Conservation (phyloP, 1,140 invertebrate genomes). For the Neodiprion fabricii region DNA sequence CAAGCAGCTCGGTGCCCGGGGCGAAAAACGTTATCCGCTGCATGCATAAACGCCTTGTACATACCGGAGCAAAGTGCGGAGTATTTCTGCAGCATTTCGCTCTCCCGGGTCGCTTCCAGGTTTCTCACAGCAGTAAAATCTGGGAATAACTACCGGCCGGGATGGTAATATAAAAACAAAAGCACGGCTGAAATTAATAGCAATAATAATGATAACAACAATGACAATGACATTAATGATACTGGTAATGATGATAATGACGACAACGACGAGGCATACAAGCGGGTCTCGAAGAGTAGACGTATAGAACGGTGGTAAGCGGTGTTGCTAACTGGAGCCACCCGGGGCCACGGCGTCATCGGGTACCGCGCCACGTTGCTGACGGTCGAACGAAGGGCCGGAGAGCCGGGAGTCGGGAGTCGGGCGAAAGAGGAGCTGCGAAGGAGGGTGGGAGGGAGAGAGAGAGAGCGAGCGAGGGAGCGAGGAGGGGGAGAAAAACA, state of each 20-base stretch:
- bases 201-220: constrained; percentile 43
- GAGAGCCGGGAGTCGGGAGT: background rate
- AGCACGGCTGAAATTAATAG: constrained; percentile 50
- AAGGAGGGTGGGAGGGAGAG: constrained; percentile 20
- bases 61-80: background rate
- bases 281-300: background rate
- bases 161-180: constrained; percentile 39
- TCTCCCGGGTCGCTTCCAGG: background rate
- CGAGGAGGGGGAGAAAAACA: constrained; percentile 37
- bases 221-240: constrained; percentile 44
- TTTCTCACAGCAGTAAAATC: constrained; percentile 51
- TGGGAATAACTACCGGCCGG: constrained; percentile 39
- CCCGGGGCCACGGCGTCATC: constrained; percentile 29
- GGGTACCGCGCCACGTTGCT: constrained; percentile 19
- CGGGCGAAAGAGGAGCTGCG: constrained; percentile 8
- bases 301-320: constrained; percentile 35
- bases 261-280: background rate
- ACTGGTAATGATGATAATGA: constrained; percentile 41
- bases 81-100: constrained; percentile 1
- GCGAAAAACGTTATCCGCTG: too few species aligned
- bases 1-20: too few species aligned
- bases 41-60: too few species aligned
- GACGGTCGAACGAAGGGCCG: background rate
- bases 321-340: constrained; percentile 42
- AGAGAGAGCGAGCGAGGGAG: constrained; percentile 8